These are phyloP conservation scores for Turdus rufiventris DNA, from an alignment of 2,113 vertebrate species.

Conservation along the genomic window DNA sequence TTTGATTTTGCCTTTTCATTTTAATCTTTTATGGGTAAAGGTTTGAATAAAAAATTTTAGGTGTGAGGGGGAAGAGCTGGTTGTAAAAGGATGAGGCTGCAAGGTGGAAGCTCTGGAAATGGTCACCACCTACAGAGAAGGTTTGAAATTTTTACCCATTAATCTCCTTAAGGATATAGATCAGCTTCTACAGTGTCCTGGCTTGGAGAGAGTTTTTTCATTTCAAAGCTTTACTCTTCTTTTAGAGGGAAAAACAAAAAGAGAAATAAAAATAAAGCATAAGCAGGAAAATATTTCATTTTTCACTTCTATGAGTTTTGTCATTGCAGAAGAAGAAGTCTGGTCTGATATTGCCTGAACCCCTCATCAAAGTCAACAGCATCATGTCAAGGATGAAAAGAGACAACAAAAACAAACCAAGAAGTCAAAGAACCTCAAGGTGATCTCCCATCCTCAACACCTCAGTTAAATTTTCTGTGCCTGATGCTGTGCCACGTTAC, in stretches of 20 bases:
- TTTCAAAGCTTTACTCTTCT: not conserved
- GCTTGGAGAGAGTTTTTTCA: not conserved
- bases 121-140: not conserved
- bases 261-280: not conserved
- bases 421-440: not conserved
- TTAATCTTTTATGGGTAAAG: not conserved
- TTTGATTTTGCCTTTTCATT: constrained; percentile 43
- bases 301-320: not conserved
- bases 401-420: not conserved
- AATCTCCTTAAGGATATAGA: not conserved
- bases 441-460: not conserved
- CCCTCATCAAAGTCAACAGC: not conserved
- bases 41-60: not conserved
- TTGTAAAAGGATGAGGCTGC: not conserved
- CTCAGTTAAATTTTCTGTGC: not conserved
- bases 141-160: not conserved
- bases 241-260: not conserved
- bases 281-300: not conserved
- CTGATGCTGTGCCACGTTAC: not conserved
- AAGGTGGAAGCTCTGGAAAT: not conserved
- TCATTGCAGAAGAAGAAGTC: not conserved
- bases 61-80: not conserved
- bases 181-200: not conserved
- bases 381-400: not conserved
- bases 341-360: not conserved